Base-by-base conservation (phyloP, 2,113 vertebrate species). In the Rynchops niger region DNA sequence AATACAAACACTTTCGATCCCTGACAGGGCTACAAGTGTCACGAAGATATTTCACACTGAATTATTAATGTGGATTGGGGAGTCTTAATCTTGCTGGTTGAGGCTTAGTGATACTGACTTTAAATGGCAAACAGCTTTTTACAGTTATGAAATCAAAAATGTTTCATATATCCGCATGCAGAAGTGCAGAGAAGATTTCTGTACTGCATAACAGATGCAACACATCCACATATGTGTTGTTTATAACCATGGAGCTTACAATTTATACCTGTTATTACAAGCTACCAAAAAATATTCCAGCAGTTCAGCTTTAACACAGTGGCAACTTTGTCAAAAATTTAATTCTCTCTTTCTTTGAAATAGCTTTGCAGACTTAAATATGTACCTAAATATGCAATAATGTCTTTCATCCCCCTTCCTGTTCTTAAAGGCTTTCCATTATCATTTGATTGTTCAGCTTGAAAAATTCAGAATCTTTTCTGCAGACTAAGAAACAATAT, bases 21-120 rank as follows among this genome's bases (percentile, higher is more conserved):
- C 77, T 94, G 81, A 87, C 77, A 82, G 66, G 23, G 38, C 93
- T 97, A 66, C 65, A 49, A 91, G 45, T 56, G 34, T 91, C 9
- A 11, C 3, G 0, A 73, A 96, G 66, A 62, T 95, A 95, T 95
- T 97, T 96, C 90, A 71, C 89, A 95, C 86, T 96, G 73, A 89
- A 95, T 95, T 96, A 95, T 94, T 96, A 88, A 95, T 85, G 42
- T 66, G 81, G 78, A 95, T 94, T 79, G 86, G 65, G 87, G 53
- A 91, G 62, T 85, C 36, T 26, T 95, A 87, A 93, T 96, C 86
- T 94, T 91, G 32, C 84, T 82, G 32, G 73, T 53, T 87, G 62
- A 91, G 70, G 43, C 53, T 95, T 94, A 95, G 78, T 8, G 40
- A 72, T 94, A 69, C 52, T 52, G 70, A 76, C 78, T 94, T 91